Conservation (phyloP, 2,797 vertebrate genomes). For the Anguilla anguilla region DNA sequence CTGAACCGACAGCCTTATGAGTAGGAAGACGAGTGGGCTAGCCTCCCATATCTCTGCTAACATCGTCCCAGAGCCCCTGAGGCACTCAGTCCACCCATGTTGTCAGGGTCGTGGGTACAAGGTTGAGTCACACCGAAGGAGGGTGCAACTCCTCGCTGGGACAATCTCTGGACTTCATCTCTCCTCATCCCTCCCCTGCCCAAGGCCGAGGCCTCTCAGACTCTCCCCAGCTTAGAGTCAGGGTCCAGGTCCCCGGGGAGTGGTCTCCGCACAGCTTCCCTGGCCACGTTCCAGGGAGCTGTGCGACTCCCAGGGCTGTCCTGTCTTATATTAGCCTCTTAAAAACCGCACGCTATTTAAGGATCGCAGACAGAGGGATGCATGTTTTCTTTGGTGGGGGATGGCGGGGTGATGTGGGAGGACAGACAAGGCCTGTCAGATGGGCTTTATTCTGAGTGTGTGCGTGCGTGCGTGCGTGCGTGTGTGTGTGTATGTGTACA, state of each 20-base stretch:
- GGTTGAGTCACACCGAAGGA: background rate
- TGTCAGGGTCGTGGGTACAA: background rate
- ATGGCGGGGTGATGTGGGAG: background rate
- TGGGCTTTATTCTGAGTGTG: background rate
- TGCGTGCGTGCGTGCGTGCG: background rate
- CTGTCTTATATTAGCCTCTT: background rate
- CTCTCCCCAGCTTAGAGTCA: background rate
- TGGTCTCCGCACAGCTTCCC: constrained; percentile 40
- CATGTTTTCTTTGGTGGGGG: constrained; percentile 10
- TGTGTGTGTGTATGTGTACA: background rate
- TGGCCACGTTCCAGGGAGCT: constrained; percentile 56
- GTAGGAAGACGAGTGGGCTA: background rate
- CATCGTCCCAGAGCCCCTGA: background rate
- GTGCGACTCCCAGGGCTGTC: constrained; percentile 26
- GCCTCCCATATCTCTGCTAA: background rate
- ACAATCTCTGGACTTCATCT: background rate
- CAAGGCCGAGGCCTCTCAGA: background rate
- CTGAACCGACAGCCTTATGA: background rate
- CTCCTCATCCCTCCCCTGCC: background rate
- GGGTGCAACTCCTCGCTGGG: background rate
- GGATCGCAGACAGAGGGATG: background rate
- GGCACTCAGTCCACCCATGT: background rate
- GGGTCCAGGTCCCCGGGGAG: constrained; percentile 29
- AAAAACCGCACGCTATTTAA: background rate
- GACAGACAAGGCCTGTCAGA: background rate